phyloP scores from a whole-genome alignment of 2,113 vertebrate species.

The Chaetops frenatus region DNA sequence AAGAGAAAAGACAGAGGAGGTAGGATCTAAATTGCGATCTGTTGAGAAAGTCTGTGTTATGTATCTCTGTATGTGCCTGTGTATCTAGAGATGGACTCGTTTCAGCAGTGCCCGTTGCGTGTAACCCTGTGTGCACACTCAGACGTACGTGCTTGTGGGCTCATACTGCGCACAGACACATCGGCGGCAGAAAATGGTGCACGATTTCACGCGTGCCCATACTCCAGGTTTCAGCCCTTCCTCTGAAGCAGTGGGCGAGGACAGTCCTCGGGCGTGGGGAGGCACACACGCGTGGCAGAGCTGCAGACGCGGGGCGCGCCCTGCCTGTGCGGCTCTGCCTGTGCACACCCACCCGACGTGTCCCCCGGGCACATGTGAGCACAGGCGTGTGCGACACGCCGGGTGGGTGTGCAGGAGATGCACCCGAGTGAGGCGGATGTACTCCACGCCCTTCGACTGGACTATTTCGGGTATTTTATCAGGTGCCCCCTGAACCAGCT shows the following conservation, averaged over 20 bases:
- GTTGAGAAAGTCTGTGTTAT: neutral
- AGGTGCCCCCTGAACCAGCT: neutral
- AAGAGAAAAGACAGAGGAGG: neutral
- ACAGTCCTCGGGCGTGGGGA: neutral
- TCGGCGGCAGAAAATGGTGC: neutral
- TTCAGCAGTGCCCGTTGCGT: neutral
- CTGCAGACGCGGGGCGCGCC: neutral
- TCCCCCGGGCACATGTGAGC: neutral
- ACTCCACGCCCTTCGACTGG: neutral
- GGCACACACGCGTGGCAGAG: neutral
- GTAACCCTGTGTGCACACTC: neutral
- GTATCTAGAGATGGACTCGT: rapidly evolving
- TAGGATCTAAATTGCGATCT: neutral
- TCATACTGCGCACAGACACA: rapidly evolving
- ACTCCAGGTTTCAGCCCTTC: neutral
- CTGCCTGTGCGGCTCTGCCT: neutral
- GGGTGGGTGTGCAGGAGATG: neutral
- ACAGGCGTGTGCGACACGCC: neutral
- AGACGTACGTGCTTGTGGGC: neutral
- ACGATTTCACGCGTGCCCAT: neutral
- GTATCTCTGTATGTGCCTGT: neutral
- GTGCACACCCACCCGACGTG: neutral
- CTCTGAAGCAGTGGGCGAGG: neutral
- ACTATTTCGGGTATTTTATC: neutral
- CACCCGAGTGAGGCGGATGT: neutral